phyloP scores from a whole-genome alignment of 2,797 vertebrate genomes.

The Muraenolepis orangiensis region DNA sequence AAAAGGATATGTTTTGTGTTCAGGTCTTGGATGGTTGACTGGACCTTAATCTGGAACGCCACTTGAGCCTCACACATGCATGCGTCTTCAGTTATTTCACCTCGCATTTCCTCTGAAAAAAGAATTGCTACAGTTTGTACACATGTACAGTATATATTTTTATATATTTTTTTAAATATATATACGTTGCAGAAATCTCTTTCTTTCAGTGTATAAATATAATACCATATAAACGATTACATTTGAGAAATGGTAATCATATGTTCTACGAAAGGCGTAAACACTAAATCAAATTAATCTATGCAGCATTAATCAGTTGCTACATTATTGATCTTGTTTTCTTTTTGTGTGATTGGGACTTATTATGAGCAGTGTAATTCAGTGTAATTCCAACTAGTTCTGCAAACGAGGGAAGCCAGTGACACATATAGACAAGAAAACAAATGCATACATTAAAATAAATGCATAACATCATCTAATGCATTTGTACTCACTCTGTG shows the following conservation, averaged over 20 bases:
- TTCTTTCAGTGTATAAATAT: too few species aligned
- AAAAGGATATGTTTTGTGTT: conserved; percentile 92
- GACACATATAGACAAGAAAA: background rate
- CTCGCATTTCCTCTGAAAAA: conserved; percentile 76
- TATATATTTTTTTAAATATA: background rate
- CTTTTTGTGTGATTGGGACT: background rate
- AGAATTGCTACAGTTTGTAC: background rate
- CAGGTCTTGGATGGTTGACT: conserved; percentile 80
- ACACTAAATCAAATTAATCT: background rate
- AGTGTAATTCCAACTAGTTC: conserved; percentile 2
- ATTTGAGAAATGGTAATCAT: background rate
- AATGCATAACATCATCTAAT: background rate
- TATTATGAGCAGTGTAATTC: background rate
- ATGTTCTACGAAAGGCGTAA: background rate
- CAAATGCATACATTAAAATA: background rate
- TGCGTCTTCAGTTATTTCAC: conserved; percentile 75
- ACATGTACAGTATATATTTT: background rate
- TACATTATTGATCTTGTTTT: conserved; percentile 19
- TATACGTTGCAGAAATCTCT: too few species aligned
- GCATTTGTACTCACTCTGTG: background rate
- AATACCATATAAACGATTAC: background rate
- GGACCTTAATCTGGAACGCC: conserved; percentile 84
- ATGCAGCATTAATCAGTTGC: conserved; percentile 4
- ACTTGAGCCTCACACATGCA: conserved; percentile 91
- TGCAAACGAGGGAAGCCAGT: background rate